phyloP scores from a whole-genome alignment of 2,113 vertebrate species.

The Pyrgilauda ruficollis region DNA sequence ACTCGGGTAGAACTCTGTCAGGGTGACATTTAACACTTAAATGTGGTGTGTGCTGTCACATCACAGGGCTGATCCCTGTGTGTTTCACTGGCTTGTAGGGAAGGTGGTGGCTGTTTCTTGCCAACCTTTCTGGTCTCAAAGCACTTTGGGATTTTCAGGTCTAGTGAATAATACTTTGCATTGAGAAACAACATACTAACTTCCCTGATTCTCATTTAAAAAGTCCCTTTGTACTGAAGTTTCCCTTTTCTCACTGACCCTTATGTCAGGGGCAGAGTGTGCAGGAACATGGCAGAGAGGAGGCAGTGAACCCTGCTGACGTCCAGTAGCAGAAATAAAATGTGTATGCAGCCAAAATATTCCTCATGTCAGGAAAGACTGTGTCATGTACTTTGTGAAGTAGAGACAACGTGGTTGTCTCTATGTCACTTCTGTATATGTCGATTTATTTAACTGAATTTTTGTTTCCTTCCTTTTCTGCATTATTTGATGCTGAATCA shows the following conservation, averaged over 20 bases:
- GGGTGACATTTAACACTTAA: neutral
- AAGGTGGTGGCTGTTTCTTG: neutral
- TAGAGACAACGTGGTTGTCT: neutral
- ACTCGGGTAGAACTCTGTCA: neutral
- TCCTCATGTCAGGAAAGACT: neutral
- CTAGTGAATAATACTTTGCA: accelerated
- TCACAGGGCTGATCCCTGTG: neutral
- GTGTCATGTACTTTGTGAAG: neutral
- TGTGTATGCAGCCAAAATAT: neutral
- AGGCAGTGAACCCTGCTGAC: neutral
- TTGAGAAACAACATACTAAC: neutral
- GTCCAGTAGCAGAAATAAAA: neutral
- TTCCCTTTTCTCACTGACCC: neutral
- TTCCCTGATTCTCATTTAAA: neutral
- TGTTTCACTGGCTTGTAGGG: neutral
- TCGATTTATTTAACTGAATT: neutral
- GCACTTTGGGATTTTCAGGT: neutral
- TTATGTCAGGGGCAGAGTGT: neutral
- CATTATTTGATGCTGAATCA: neutral
- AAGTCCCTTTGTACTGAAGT: neutral
- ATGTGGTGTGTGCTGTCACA: neutral
- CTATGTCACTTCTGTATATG: neutral
- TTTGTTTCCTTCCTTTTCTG: neutral
- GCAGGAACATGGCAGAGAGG: neutral
- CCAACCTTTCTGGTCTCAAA: neutral